Base-by-base conservation (phyloP, 1,140 invertebrate species). In the Mercenaria mercenaria region DNA sequence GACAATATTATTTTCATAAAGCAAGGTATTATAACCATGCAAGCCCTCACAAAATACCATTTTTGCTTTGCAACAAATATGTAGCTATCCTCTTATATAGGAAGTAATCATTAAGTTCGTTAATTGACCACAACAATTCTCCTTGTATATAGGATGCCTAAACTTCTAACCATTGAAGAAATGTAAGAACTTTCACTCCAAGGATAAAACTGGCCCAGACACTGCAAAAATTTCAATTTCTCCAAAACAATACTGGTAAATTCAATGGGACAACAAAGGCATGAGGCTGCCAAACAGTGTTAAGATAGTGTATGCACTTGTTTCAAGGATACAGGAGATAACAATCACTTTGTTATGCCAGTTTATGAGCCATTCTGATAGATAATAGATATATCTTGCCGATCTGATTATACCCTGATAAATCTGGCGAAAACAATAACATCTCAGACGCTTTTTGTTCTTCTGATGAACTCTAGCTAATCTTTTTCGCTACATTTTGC, bases 361-460 rank as follows among this genome's bases (percentile, higher is more conserved):
- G 26, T 37, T 84, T 34, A 69, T 72, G 79, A 52, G 37, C 79
- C 37, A 84, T 37, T 52, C 47, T 84, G 41, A 72, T 69, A 50
- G 15, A 64, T 26, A n/a, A 69, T 8, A 84, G 82, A 34, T 41
- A 50, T 41, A 84, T 72, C 32, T 52, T 67, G 47, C 50, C 47
- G 37, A 15, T 47, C 64, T 47, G 67, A 72, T 72, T 32, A 23
- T 41, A 29, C 1, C 34, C 39, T 29, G 18, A 43, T 72, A 72
- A 32, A 29, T 32, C 15, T 8, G 43, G 43, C 43, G 15, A 47
- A 15, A 8, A 47, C 43, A 29, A 29, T 47, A 47, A 47, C 43
- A 47, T 47, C 43, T 8, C 6, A 47, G 43, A 47, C 6, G 43
- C 15, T 15, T 47, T 47, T 47, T 47, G 43, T 47, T 47, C 43